Conservation (phyloP, 2,113 vertebrate species). For the Alexandromys fortis region DNA sequence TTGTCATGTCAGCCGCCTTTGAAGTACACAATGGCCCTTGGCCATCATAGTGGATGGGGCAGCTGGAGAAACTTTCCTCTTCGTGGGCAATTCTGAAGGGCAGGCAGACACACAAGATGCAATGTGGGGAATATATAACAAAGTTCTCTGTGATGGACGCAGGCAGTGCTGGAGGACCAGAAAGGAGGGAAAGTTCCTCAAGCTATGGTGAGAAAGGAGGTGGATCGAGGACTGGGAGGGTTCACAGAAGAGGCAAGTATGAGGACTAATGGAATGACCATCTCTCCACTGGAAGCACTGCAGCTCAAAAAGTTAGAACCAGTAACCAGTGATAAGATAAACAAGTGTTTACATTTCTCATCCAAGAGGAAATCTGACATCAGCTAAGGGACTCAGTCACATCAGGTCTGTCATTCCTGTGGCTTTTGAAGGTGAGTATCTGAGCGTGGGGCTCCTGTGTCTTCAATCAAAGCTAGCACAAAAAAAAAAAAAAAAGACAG, state of each 20-base stretch:
- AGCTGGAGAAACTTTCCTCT: neutral
- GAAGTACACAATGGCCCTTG: neutral
- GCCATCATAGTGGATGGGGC: neutral
- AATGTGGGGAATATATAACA: neutral
- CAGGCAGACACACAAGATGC: neutral
- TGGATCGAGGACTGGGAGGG: neutral
- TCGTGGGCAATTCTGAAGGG: neutral
- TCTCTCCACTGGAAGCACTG: neutral
- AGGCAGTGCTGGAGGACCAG: neutral
- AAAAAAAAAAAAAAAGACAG: neutral
- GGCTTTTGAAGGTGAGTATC: neutral
- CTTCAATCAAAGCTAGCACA: neutral
- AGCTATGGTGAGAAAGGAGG: rapidly evolving
- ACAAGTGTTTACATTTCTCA: neutral
- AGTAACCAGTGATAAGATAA: neutral
- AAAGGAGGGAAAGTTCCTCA: too few relatives aligned
- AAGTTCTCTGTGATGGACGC: neutral
- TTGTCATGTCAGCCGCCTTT: neutral
- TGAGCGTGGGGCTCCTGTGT: neutral
- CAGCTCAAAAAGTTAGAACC: neutral
- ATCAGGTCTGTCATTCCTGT: neutral
- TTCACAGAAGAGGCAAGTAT: neutral
- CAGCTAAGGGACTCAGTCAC: neutral
- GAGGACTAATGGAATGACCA: neutral
- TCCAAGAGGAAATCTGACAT: neutral